Conservation (phyloP, 2,888 invertebrate genomes). For the Bellardia pandia region DNA sequence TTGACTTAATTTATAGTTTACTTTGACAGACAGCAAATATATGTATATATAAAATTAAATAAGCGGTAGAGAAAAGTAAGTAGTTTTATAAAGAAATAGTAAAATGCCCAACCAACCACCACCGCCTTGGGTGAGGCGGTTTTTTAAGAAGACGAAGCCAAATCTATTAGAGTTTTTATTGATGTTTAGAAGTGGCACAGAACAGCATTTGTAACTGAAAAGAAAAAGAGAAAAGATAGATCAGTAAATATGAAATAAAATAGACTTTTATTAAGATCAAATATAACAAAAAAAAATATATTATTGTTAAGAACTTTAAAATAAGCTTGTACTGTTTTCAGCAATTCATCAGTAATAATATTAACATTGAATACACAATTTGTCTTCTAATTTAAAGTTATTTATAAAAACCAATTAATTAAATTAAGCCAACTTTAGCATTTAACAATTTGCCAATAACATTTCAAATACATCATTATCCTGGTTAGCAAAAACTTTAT, state of each 20-base stretch:
- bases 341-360: too few relatives aligned
- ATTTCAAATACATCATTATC: neutral
- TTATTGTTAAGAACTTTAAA: too few relatives aligned
- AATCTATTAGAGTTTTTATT: constrained; percentile 51
- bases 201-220: constrained; percentile 46
- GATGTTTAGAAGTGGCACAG: neutral
- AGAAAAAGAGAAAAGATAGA: constrained; percentile 19
- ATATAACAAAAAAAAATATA: too few relatives aligned
- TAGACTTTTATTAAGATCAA: neutral
- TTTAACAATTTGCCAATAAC: neutral
- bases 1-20: constrained; percentile 15
- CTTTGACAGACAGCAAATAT: neutral
- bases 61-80: neutral
- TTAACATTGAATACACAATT: too few relatives aligned
- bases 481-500: neutral
- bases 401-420: neutral
- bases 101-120: constrained; percentile 72
- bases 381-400: neutral
- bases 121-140: constrained; percentile 69
- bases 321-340: too few relatives aligned
- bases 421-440: neutral
- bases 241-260: neutral
- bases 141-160: constrained; percentile 54
- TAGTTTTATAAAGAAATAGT: neutral
- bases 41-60: neutral